Base-by-base conservation (phyloP, 2,888 invertebrate genomes). In the Chromoteleia sp. region DNA sequence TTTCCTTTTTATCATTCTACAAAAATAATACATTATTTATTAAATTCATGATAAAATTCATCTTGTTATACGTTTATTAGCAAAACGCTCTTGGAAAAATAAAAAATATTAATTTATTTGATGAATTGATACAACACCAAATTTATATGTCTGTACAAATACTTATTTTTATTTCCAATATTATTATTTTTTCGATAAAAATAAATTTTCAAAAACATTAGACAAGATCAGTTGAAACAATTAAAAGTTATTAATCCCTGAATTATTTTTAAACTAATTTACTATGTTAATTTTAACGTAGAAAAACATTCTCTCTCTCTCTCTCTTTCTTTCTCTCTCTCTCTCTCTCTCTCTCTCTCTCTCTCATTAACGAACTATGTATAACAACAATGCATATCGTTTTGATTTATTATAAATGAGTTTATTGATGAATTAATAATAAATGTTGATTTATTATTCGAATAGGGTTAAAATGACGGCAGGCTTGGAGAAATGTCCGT, bases 371-470 rank as follows among this genome's bases (percentile, higher is more conserved):
- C 48, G 17, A 74, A 74, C 56, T 65, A 61, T 68, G 50, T 59
- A 67, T 68, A 76, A 76, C 67, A 76, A 76, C 59, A 45, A 61
- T 65, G 67, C 58, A 67, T 41, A 50, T 63, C 45, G 63, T 67
- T 67, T 75, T 58, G 76, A 65, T 76, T 76, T 45, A 65, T 39
- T 12, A 58, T 41, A 8, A 75, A 67, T 56, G 56, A 21, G 8
- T 15, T 45, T 68, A 21, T 39, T 29, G 5, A 41, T 41, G 30
- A 59, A 39, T 41, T 8, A 0, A 43, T 67, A 52, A 58, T 15
- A 33, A 21, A 41, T 21, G 19, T 48, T 17, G 12, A 39, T 45
- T 33, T 14, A 10, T 56, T 41, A 8, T 59, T 48, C 17, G 25
- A 33, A n/a, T n/a, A n/a, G n/a, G n/a, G n/a, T n/a, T 25, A 25